These are phyloP conservation scores for Bemisia tabaci DNA, from an alignment of 1,140 invertebrate species.

Conservation along the genomic window DNA sequence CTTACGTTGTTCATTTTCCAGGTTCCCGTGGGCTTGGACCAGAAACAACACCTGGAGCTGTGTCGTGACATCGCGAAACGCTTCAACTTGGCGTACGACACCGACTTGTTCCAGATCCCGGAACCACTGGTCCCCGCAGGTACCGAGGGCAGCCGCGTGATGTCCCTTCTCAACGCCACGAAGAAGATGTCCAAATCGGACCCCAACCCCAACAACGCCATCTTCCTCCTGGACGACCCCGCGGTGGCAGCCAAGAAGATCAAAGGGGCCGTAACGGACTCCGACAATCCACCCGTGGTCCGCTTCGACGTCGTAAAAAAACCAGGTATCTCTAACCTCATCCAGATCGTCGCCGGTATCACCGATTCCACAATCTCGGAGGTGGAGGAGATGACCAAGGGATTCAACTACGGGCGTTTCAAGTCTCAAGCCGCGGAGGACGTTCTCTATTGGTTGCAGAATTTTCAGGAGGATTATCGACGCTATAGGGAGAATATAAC, in stretches of 20 bases:
- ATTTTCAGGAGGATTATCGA: too few species aligned
- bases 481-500: too few species aligned
- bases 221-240: background rate
- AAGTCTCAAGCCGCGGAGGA: too few species aligned
- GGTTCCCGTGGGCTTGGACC: slow-evolving; percentile 11
- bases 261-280: background rate
- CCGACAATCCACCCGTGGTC: background rate
- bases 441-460: too few species aligned
- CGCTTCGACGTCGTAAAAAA: background rate
- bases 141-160: background rate
- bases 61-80: background rate
- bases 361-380: background rate
- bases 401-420: background rate
- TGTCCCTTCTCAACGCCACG: background rate
- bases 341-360: background rate
- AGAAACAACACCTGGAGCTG: slow-evolving; percentile 15
- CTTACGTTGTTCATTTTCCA: too few species aligned
- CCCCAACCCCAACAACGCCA: background rate
- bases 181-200: slow-evolving; percentile 4
- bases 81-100: too few species aligned
- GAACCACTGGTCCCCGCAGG: background rate
- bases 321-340: slow-evolving; percentile 3
- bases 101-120: background rate
- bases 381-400: background rate
- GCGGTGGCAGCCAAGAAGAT: background rate